Evolutionary conservation across 2,888 invertebrate species (phyloP).

Genomic region (Leucozona laternaria): DNA sequence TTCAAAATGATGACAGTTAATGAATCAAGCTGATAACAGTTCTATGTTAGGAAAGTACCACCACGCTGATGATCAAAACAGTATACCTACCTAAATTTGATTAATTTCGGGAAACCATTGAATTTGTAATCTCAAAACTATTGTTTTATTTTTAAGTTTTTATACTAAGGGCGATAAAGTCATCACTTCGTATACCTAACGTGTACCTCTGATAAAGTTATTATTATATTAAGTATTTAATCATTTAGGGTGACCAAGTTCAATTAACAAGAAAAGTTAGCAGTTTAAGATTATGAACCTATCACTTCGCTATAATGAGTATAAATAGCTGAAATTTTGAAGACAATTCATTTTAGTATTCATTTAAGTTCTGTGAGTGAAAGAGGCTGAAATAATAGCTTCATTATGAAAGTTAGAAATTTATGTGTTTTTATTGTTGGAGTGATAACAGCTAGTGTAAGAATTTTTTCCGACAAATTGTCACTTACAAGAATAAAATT

Average conservation of each 20-base stretch:
- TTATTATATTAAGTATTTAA: neutral
- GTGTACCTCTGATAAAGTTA: neutral
- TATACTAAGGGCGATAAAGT: too few species aligned
- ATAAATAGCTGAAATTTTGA: neutral
- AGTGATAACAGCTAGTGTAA: neutral
- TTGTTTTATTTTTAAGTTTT: too few species aligned
- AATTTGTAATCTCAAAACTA: too few species aligned
- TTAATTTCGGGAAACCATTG: too few species aligned
- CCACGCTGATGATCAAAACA: too few species aligned
- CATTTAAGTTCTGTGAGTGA: neutral
- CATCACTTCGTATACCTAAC: too few species aligned
- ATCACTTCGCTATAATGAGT: neutral
- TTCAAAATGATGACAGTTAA: too few species aligned
- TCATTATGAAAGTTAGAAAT: neutral
- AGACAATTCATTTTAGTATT: neutral
- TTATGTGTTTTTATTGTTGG: neutral
- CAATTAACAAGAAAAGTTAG: neutral
- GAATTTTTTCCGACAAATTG: neutral
- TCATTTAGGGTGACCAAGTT: neutral
- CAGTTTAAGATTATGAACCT: neutral
- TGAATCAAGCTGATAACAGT: too few species aligned
- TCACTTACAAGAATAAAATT: neutral
- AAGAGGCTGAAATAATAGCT: neutral
- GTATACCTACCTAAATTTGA: too few species aligned
- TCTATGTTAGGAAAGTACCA: too few species aligned